Percentiles rank a stretch among this genome's conserved stretches.
Conservation (phyloP, 2,113 vertebrate genomes). For the Aptenodytes patagonicus region DNA sequence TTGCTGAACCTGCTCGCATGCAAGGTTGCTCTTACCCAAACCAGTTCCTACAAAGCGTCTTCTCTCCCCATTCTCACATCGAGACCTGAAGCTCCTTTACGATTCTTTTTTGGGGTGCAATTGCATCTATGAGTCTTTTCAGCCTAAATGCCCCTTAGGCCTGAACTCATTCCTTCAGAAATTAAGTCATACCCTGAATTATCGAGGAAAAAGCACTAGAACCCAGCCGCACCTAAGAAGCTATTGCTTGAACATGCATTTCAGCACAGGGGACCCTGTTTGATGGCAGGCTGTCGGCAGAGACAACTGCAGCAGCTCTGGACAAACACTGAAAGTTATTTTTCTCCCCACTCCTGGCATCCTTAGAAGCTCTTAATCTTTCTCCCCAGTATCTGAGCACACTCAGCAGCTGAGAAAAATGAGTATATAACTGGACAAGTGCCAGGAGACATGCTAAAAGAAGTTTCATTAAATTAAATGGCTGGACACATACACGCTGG, state of each 20-base stretch:
- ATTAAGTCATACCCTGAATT: not conserved
- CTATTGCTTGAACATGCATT: not conserved
- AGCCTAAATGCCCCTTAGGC: not conserved
- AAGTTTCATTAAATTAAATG: slow-evolving; percentile 9
- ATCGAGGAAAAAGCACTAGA: not conserved
- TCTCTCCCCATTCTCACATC: not conserved
- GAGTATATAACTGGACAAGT: not conserved
- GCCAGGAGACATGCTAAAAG: slow-evolving; percentile 14
- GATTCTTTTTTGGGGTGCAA: not conserved
- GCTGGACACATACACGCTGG: not conserved
- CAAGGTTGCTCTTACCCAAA: not conserved
- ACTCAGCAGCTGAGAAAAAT: slow-evolving; percentile 5
- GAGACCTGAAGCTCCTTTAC: not conserved
- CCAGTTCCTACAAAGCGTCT: not conserved
- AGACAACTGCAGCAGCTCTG: not conserved
- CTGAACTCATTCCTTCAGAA: not conserved
- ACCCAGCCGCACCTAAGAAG: not conserved
- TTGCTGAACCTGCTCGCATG: not conserved
- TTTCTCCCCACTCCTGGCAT: not conserved
- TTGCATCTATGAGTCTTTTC: not conserved
- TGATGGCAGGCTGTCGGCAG: not conserved
- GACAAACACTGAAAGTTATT: not conserved
- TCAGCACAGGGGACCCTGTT: not conserved
- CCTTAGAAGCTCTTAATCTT: slow-evolving; percentile 28
- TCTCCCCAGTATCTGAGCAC: not conserved